Base-by-base conservation (phyloP, 2,888 invertebrate genomes). In the Strigamia transsilvanica region DNA sequence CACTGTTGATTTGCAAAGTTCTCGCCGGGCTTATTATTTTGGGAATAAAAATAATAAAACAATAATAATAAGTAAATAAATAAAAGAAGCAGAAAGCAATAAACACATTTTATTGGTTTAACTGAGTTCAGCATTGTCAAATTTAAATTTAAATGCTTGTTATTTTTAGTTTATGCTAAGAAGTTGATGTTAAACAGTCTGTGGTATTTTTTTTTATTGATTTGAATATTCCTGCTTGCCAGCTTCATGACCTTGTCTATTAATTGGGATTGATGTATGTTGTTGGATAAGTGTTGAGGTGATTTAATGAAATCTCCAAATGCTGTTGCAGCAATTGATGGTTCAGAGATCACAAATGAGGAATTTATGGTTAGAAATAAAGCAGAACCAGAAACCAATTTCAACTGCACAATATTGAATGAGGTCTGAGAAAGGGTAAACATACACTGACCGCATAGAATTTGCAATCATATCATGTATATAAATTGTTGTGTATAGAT, bases 381-480 rank as follows among this genome's bases (percentile, higher is more conserved):
- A 56, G 56, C 21, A 18, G 18, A 18, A 56, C 3, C 21, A 56
- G 56, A 56, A 56, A 56, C 56, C 56, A 56, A 56, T 56, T 56
- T 9, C 18, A 56, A 56, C 9, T 4, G 18, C n/a, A 56, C 56
- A 56, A 56, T 56, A 56, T 56, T 56, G 56, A 56, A 56, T 56
- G 18, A 18, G 6, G 21, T 56, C n/a, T 56, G 15, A 18, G 18
- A 56, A 18, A 56, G 18, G 56, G 18, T 56, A 56, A 18, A 56
- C 15, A 46, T 46, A 46, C 5, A 46, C 13, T 46, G n/a, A 18
- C 15, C 21, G 56, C 18, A 56, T 56, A 18, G 21, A 18, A 56
- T 56, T 56, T 56, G 56, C 18, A 56, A 56, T 56, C 56, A 56
- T 18, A 56, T 56, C 56, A 56, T 56, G 56, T 56, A 9, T 21